Evolutionary conservation across 2,113 vertebrate genomes (phyloP).

Genomic region (Nothocercus nigrocapillus): DNA sequence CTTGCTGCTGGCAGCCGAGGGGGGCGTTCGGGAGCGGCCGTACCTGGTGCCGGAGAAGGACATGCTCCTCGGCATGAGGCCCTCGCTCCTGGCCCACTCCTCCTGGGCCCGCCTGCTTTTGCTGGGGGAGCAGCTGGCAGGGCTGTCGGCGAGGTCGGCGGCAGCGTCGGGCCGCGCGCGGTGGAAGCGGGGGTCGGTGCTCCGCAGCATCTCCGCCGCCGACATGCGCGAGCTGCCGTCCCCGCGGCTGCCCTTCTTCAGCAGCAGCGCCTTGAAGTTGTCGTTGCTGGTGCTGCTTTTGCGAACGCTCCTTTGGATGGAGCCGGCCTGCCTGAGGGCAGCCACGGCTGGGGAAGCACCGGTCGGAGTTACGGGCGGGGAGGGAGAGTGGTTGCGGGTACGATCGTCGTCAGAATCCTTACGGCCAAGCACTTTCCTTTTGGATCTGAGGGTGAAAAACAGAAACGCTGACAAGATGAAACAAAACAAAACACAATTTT

Average conservation of each 20-base stretch:
- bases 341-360: slow-evolving; percentile 72
- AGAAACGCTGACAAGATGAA: not conserved
- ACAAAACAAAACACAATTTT: not conserved
- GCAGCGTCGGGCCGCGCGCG: slow-evolving; percentile 79
- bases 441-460: slow-evolving; percentile 84
- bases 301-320: slow-evolving; percentile 91
- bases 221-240: slow-evolving; percentile 95
- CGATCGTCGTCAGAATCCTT: slow-evolving; percentile 94
- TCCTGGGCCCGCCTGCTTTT: slow-evolving; percentile 83
- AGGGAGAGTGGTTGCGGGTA: slow-evolving; percentile 80
- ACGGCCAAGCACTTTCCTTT: slow-evolving; percentile 95
- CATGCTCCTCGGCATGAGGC: slow-evolving; percentile 83
- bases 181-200: slow-evolving; percentile 90
- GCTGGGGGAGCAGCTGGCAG: slow-evolving; percentile 72
- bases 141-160: slow-evolving; percentile 70
- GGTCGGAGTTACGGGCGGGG: slow-evolving; percentile 90
- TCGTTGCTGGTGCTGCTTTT: slow-evolving; percentile 96
- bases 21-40: slow-evolving; percentile 90
- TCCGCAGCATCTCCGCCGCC: slow-evolving; percentile 92
- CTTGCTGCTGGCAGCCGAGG: slow-evolving; percentile 95
- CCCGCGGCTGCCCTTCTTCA: slow-evolving; percentile 93
- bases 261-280: slow-evolving; percentile 97
- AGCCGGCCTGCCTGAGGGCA: slow-evolving; percentile 84
- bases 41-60: slow-evolving; percentile 83
- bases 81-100: slow-evolving; percentile 89